Conservation (phyloP, 2,888 invertebrate genomes). For the Epistrophe eligans region DNA sequence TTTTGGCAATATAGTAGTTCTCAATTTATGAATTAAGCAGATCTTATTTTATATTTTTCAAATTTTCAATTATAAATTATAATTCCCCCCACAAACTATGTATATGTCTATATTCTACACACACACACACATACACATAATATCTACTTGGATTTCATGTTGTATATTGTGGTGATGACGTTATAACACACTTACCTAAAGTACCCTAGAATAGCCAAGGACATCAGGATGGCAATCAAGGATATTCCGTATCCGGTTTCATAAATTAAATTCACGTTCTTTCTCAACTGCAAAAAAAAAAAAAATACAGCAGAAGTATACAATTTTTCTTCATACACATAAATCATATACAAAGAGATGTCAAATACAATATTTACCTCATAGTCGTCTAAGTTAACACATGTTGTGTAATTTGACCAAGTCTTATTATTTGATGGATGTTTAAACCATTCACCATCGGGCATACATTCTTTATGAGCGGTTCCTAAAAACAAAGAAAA, state of each 20-base stretch:
- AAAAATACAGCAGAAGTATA: slow-evolving; percentile 37
- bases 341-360: background rate
- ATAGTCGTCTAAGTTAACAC: slow-evolving; percentile 89
- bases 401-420: slow-evolving; percentile 97
- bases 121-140: background rate
- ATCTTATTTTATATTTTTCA: too few species aligned
- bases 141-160: background rate
- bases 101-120: background rate
- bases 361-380: slow-evolving; percentile 85
- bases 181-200: slow-evolving; percentile 90
- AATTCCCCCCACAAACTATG: background rate
- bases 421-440: slow-evolving; percentile 90
- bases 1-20: background rate
- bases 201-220: slow-evolving; percentile 92
- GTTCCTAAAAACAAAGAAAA: slow-evolving; percentile 87
- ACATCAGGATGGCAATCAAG: slow-evolving; percentile 91
- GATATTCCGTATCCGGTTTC: slow-evolving; percentile 95
- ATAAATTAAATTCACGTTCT: slow-evolving; percentile 90
- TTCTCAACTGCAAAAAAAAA: slow-evolving; percentile 87
- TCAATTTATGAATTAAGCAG: too few species aligned
- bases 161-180: slow-evolving; percentile 58
- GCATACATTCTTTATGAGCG: slow-evolving; percentile 92
- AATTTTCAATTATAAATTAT: background rate
- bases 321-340: background rate
- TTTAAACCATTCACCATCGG: slow-evolving; percentile 92